Evolutionary conservation across 2,113 vertebrate species (phyloP), one percentile per base, ranked within the genome.

Genomic region (Cyprinodon variegatus): DNA sequence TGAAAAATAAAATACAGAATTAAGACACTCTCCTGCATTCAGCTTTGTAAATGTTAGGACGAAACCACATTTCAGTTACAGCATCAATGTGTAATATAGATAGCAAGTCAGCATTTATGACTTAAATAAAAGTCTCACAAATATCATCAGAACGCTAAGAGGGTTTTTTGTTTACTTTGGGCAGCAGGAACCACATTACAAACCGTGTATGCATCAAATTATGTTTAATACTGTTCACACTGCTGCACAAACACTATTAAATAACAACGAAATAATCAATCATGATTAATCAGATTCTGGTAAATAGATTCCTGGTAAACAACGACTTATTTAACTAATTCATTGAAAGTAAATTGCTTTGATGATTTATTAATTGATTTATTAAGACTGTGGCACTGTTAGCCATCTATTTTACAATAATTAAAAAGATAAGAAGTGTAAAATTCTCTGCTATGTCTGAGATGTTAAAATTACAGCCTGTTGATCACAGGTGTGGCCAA

Each of bases 1-100:
- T 38, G 29, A 46, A 7, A 78, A 68, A 61, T 43, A 74, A 70
- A 29, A 80, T 78, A 70, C 46, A 78, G 59, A 79, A 69, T 60
- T 9, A 64, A 53, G 20, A 4, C 62, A 20, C 3, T 40, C 8
- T 38, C 38, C 11, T 63, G 15, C 3, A 64, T 64, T 38, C 62
- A 64, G 14, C 61, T 39, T 36, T 57, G 20, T 9, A 57, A 57
- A n/a, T 57, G 0, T 64, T 40, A 38, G 22, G n/a, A 61, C 9
- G 4, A 9, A 61, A 61, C 22, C 2, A 29, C 13, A 61, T 29
- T 61, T 22, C 22, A 29, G 22, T 61, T 29, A 22, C 20, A 11
- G 6, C 9, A 22, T 37, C 60, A 61, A 13, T 4, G 4, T 61
- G 11, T 20, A 37, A 61, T 61, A 37, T 61, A 61, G 29, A 3